phyloP scores from a whole-genome alignment of 2,888 invertebrate species.

The Nesidiocoris tenuis region DNA sequence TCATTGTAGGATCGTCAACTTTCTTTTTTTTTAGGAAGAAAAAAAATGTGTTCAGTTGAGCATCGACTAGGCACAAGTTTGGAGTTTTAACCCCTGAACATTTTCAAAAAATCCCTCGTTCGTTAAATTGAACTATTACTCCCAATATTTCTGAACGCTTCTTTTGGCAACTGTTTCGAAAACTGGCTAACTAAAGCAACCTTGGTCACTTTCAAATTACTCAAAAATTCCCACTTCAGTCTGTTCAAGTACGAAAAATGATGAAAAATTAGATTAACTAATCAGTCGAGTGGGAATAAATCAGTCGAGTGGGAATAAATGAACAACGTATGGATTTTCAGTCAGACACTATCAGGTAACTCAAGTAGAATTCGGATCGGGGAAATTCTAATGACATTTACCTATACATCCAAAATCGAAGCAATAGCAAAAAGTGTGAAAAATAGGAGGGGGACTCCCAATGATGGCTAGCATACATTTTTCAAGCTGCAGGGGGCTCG shows the following conservation, averaged over 20 bases:
- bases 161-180: background rate
- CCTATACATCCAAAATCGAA: too few relatives aligned
- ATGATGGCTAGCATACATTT: too few relatives aligned
- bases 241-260: background rate
- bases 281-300: conserved; percentile 42
- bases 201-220: background rate
- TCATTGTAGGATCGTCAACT: too few relatives aligned
- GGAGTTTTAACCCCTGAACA: background rate
- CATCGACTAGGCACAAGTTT: conserved; percentile 34
- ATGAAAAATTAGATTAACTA: conserved; percentile 38
- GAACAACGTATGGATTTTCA: background rate
- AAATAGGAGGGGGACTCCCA: too few relatives aligned
- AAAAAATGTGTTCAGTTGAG: conserved; percentile 20
- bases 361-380: background rate
- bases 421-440: too few relatives aligned
- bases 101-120: background rate
- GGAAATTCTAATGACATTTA: too few relatives aligned
- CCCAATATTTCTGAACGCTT: background rate
- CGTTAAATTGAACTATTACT: background rate
- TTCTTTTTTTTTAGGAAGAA: too few relatives aligned
- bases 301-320: conserved; percentile 17
- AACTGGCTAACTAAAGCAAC: background rate
- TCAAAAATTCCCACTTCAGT: background rate
- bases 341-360: conserved; percentile 9
- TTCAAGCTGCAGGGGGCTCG: too few relatives aligned